Percentiles rank a stretch among this genome's conserved stretches.
These are phyloP conservation scores for Xestobium rufovillosum DNA, from an alignment of 2,888 invertebrate species.

Conservation along the genomic window DNA sequence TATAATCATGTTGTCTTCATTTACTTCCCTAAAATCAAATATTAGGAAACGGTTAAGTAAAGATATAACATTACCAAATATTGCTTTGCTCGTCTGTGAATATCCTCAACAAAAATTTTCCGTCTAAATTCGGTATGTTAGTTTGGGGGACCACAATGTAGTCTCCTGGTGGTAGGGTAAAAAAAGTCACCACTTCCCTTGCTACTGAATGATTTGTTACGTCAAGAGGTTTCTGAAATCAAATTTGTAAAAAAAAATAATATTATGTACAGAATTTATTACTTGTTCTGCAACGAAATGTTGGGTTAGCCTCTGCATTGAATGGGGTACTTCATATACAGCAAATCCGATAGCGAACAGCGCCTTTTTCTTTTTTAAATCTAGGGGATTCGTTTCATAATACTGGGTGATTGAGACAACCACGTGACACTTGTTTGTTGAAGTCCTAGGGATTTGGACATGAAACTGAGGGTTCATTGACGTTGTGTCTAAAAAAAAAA, in stretches of 20 bases:
- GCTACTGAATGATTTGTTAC: slow-evolving; percentile 60
- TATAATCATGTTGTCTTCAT: slow-evolving; percentile 66
- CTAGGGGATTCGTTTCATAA: slow-evolving; percentile 48
- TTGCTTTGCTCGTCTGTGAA: slow-evolving; percentile 66
- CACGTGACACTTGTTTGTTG: slow-evolving; percentile 60
- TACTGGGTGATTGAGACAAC: slow-evolving; percentile 65
- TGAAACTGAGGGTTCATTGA: slow-evolving; percentile 66
- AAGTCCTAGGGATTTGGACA: slow-evolving; percentile 57
- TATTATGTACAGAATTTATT: slow-evolving; percentile 13
- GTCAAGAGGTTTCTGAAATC: slow-evolving; percentile 54
- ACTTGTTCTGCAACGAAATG: slow-evolving; percentile 55
- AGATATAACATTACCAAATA: slow-evolving; percentile 51
- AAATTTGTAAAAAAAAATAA: slow-evolving; percentile 6
- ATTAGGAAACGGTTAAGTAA: neutral
- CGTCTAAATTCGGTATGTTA: slow-evolving; percentile 58
- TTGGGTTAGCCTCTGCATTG: slow-evolving; percentile 52
- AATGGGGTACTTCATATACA: slow-evolving; percentile 61
- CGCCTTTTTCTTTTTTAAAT: slow-evolving; percentile 45
- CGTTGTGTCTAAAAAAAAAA: slow-evolving; percentile 49
- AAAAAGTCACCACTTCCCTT: slow-evolving; percentile 64
- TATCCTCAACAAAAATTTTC: slow-evolving; percentile 62
- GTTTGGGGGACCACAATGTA: slow-evolving; percentile 69
- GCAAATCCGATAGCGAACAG: slow-evolving; percentile 62
- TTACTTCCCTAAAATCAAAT: slow-evolving; percentile 56
- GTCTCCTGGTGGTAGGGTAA: slow-evolving; percentile 65